Conservation (phyloP, 1,140 invertebrate genomes). For the Aphidius gifuensis region DNA sequence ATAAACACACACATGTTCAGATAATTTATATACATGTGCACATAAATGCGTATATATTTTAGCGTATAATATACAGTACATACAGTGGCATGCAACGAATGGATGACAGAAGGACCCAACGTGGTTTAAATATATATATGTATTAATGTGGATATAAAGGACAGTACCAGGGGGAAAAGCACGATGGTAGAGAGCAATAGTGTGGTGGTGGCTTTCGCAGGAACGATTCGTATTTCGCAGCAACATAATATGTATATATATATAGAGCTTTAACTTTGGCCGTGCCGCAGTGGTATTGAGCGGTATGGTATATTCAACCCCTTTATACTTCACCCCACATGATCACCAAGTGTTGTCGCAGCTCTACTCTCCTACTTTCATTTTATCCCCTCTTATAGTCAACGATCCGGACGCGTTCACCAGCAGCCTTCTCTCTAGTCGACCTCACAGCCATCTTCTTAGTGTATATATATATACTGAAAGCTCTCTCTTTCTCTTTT, state of each 20-base stretch:
- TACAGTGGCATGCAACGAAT: not conserved
- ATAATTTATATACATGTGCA: constrained; percentile 13
- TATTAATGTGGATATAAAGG: not conserved
- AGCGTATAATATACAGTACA: not conserved
- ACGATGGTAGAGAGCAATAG: constrained; percentile 22
- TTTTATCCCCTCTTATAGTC: constrained; percentile 17
- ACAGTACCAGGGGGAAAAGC: constrained; percentile 8
- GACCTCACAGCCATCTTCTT: not conserved
- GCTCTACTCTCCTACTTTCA: not conserved
- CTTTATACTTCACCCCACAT: constrained; percentile 37
- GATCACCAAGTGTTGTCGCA: constrained; percentile 9
- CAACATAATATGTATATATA: not conserved
- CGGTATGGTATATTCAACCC: constrained; percentile 37
- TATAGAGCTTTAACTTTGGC: constrained; percentile 45
- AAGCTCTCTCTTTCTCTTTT: too few relatives aligned
- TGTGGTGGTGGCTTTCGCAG: constrained; percentile 15
- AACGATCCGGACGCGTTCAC: constrained; percentile 9
- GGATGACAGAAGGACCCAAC: not conserved
- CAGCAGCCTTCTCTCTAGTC: not conserved
- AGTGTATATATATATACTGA: too few relatives aligned
- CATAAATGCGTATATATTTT: not conserved
- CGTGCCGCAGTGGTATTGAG: constrained; percentile 56
- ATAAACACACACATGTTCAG: not conserved
- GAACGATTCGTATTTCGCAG: constrained; percentile 31
- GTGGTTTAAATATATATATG: not conserved